Base-by-base conservation (phyloP, 2,797 vertebrate species). In the Helarctos malayanus region DNA sequence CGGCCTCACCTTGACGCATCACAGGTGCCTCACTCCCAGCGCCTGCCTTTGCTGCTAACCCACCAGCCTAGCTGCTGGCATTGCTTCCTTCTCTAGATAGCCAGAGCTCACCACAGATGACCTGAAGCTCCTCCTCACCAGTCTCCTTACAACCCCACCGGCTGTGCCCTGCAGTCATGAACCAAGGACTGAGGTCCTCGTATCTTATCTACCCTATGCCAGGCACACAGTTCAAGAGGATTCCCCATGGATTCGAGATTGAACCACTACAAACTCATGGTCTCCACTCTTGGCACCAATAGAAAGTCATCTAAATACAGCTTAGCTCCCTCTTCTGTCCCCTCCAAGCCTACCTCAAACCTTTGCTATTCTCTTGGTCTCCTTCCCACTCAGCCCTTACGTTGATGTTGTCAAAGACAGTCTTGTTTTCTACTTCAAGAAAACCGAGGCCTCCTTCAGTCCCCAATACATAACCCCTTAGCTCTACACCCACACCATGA, bases 391-490 rank as follows among this genome's bases (percentile, higher is more conserved):
- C 49, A 59, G 13, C 10, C 49, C n/a, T 69, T 47, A 71, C 6
- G 25, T 32, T 19, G 25, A 54, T 29, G 6, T 41, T 83, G n/a
- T 8, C 59, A 35, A 8, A 68, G 18, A 27, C 0, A 27, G 38
- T n/a, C 32, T 4, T 45, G 3, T 35, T 79, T 57, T 52, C n/a
- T 27, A 59, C 41, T 52, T 41, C 14, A 27, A 71, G 27, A 69
- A 78, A 69, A 41, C 0, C 0, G 1, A 71, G n/a, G 52, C 11
- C 35, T n/a, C 88, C 73, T 25, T 73, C 25, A 80, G 35, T 13
- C 9, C 45, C 1, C 11, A 19, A 52, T 8, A 0, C 4, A 23
- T 29, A 29, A 38, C 25, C 41, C 21, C 4, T 7, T 35, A 19
- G 21, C 59, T 78, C 82, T 35, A 35, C 13, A 75, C 4, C 68